Conservation (phyloP, 2,888 invertebrate species). For the Hypomecis punctinalis region DNA sequence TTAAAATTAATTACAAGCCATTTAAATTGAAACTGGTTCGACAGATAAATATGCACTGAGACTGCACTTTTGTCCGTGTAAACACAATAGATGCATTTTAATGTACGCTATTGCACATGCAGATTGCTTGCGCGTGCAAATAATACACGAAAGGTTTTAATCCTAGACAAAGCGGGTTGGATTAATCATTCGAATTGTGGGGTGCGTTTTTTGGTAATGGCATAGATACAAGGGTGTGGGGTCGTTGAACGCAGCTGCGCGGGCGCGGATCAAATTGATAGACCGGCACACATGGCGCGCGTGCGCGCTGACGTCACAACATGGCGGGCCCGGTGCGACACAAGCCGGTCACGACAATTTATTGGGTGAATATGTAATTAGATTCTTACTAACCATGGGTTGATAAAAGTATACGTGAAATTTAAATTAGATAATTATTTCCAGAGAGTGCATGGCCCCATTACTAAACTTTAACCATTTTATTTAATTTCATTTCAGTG, state of each 20-base stretch:
- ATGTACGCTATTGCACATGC: conserved; percentile 65
- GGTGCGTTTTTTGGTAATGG: conserved; percentile 67
- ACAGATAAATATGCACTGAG: conserved; percentile 49
- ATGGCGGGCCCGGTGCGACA: conserved; percentile 39
- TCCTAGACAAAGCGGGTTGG: conserved; percentile 74
- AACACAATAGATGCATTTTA: conserved; percentile 66
- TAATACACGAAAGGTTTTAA: conserved; percentile 61
- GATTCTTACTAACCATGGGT: conserved; percentile 16
- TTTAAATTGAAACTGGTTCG: conserved; percentile 54
- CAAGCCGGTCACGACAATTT: conserved; percentile 10
- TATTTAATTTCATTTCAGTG: no score
- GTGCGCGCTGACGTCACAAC: conserved; percentile 60
- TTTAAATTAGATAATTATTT: no score
- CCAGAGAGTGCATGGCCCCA: no score
- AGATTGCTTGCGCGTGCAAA: conserved; percentile 71
- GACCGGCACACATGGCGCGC: conserved; percentile 64
- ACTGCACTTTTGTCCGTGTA: conserved; percentile 28
- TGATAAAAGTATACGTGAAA: neutral
- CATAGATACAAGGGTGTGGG: conserved; percentile 52
- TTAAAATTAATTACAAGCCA: conserved; percentile 48
- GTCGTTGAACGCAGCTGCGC: conserved; percentile 80
- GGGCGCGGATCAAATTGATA: conserved; percentile 80
- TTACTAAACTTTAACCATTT: no score
- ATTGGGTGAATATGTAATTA: conserved; percentile 39
- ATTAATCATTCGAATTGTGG: conserved; percentile 77